These are phyloP conservation scores for Endomychus coccineus DNA, from an alignment of 2,888 invertebrate species.

Conservation along the genomic window DNA sequence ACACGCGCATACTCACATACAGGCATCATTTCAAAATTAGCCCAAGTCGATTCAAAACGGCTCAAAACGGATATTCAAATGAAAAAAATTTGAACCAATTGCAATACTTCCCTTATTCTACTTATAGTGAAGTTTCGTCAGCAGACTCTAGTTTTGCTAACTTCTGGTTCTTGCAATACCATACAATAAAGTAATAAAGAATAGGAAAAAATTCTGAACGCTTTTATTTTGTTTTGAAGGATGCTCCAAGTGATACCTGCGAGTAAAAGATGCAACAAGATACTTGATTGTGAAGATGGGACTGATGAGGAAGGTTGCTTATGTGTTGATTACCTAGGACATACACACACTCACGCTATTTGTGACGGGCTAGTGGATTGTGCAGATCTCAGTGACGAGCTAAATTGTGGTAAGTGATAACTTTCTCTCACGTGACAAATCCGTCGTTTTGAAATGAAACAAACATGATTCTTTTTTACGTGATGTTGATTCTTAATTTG, in stretches of 20 bases:
- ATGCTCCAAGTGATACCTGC: slow-evolving; percentile 58
- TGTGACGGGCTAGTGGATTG: slow-evolving; percentile 74
- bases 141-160: too few relatives aligned
- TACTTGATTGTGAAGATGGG: slow-evolving; percentile 73
- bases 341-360: slow-evolving; percentile 49
- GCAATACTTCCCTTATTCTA: too few relatives aligned
- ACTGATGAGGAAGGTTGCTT: slow-evolving; percentile 69
- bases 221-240: slow-evolving; percentile 42
- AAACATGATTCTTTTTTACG: background rate
- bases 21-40: too few relatives aligned
- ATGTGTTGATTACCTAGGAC: slow-evolving; percentile 61
- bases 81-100: too few relatives aligned
- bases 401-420: slow-evolving; percentile 55
- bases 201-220: too few relatives aligned
- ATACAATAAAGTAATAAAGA: slow-evolving; percentile 6
- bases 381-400: slow-evolving; percentile 66
- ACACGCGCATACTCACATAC: too few relatives aligned
- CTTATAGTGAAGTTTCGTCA: too few relatives aligned
- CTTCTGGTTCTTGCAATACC: background rate
- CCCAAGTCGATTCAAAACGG: too few relatives aligned
- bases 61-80: too few relatives aligned
- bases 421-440: too few relatives aligned
- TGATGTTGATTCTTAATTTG: too few relatives aligned
- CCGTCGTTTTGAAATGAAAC: background rate
- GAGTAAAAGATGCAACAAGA: slow-evolving; percentile 57